Conservation (phyloP, 64 coral and sea anemone species). For the Astreopora myriophthalma region DNA sequence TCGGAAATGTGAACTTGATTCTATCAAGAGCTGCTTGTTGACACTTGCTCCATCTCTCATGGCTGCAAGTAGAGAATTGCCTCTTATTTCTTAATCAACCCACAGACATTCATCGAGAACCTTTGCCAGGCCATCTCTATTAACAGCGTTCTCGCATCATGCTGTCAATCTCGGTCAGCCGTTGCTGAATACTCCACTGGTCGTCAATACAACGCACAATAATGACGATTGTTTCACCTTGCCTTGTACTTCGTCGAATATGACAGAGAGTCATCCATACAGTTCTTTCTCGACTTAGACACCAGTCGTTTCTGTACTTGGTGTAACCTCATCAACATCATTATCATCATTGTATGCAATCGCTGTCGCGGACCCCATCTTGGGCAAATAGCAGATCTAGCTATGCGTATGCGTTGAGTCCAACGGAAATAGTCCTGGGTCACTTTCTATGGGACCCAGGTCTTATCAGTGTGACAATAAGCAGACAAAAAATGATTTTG, state of each 20-base stretch:
- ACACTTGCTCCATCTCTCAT: constrained; percentile 33
- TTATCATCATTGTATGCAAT: too few relatives aligned
- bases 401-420: too few relatives aligned
- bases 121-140: constrained; percentile 42
- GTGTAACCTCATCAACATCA: too few relatives aligned
- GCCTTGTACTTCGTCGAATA: constrained; percentile 62
- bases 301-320: too few relatives aligned
- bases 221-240: constrained; percentile 32
- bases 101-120: not conserved
- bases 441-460: too few relatives aligned
- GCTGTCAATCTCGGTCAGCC: constrained; percentile 56
- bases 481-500: too few relatives aligned
- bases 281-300: too few relatives aligned
- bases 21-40: not conserved
- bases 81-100: not conserved
- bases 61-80: not conserved
- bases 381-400: too few relatives aligned
- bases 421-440: too few relatives aligned
- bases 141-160: constrained; percentile 31
- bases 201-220: constrained; percentile 41
- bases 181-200: constrained; percentile 27
- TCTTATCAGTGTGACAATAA: too few relatives aligned
- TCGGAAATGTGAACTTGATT: not conserved
- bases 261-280: constrained; percentile 52
- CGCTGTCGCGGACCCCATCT: too few relatives aligned